Conservation (phyloP, 2,888 invertebrate genomes). For the Stomorhina lunata region DNA sequence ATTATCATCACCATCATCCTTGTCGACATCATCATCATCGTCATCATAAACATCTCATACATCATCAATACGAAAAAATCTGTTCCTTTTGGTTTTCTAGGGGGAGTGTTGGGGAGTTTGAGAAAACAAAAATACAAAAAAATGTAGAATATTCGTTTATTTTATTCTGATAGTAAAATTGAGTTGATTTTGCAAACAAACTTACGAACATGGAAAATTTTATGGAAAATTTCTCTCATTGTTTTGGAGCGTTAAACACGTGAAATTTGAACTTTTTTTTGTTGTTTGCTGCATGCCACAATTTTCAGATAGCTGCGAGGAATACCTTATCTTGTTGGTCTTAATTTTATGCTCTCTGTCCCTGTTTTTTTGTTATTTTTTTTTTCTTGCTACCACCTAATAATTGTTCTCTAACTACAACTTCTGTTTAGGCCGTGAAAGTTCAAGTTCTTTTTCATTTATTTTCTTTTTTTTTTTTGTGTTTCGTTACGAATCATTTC, state of each 20-base stretch:
- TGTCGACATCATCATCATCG: neutral
- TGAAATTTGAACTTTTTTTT: slow-evolving; percentile 40
- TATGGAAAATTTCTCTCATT: slow-evolving; percentile 39
- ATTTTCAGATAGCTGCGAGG: neutral
- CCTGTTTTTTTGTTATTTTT: neutral
- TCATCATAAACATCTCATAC: slow-evolving; percentile 15
- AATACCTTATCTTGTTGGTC: neutral
- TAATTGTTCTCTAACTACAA: neutral
- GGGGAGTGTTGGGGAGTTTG: too few species aligned
- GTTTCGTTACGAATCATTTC: slow-evolving; percentile 19
- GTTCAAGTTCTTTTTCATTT: slow-evolving; percentile 36
- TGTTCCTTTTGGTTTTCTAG: too few species aligned
- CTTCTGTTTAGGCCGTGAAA: neutral
- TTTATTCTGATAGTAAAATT: neutral
- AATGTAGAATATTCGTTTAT: too few species aligned
- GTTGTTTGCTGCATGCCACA: neutral
- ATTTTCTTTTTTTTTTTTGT: neutral
- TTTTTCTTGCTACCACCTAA: neutral
- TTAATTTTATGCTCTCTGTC: neutral
- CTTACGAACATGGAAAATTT: neutral
- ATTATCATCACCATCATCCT: neutral
- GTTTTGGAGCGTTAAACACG: slow-evolving; percentile 54
- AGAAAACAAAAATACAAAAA: too few species aligned
- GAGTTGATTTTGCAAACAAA: neutral
- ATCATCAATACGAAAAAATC: slow-evolving; percentile 48